Conservation (phyloP, 2,797 vertebrate species). For the Stomatorhinus walkeri region DNA sequence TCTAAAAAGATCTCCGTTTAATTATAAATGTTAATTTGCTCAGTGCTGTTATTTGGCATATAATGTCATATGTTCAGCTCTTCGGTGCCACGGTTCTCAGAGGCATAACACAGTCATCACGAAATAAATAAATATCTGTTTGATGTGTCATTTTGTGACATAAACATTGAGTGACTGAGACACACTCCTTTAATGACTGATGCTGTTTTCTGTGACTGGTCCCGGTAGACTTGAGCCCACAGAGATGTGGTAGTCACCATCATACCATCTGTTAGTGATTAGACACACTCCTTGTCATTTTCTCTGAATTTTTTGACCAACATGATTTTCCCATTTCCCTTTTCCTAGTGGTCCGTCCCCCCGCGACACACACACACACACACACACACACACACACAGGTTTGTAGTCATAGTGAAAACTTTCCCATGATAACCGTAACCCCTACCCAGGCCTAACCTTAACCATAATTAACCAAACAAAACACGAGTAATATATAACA, state of each 20-base stretch:
- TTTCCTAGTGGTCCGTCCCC: constrained; percentile 20
- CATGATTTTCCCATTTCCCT: constrained; percentile 37
- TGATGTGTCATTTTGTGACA: background rate
- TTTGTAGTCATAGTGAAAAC: background rate
- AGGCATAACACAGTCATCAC: background rate
- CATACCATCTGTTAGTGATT: constrained; percentile 20
- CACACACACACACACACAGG: background rate
- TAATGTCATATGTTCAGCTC: background rate
- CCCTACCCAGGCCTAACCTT: background rate
- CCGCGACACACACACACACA: background rate
- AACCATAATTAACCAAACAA: background rate
- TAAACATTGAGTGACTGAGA: background rate
- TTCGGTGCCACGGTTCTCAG: background rate
- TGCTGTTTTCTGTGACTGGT: constrained; percentile 27
- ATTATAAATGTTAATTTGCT: constrained; percentile 1
- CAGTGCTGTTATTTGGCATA: background rate
- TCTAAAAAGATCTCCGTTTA: background rate
- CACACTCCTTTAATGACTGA: constrained; percentile 34
- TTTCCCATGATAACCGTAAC: background rate
- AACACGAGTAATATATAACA: background rate
- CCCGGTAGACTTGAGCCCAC: background rate
- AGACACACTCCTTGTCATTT: constrained; percentile 48
- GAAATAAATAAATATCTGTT: background rate
- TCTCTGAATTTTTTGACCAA: constrained; percentile 31
- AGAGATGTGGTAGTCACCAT: constrained; percentile 40